Evolutionary conservation across 2,888 invertebrate species (phyloP).

Genomic region (Cosmorhoe ocellata): DNA sequence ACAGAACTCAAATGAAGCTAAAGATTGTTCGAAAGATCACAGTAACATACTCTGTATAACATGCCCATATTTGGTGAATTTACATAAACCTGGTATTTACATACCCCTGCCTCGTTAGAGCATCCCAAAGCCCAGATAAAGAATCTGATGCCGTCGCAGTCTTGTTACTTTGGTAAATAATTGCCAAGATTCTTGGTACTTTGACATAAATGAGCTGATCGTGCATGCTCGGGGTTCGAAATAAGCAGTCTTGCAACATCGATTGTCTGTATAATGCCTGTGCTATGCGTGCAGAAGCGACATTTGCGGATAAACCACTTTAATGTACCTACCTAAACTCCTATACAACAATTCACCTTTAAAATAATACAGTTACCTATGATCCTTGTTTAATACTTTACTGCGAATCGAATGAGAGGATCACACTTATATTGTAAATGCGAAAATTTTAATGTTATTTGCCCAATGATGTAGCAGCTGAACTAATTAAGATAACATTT

Average conservation of each 20-base stretch:
- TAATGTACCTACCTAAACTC: neutral
- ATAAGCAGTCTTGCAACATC: slow-evolving; percentile 30
- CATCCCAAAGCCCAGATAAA: slow-evolving; percentile 22
- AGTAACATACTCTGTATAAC: neutral
- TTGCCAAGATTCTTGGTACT: slow-evolving; percentile 48
- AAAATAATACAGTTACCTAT: neutral
- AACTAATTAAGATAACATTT: too few species aligned
- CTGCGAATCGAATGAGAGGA: too few species aligned
- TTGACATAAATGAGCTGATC: slow-evolving; percentile 51
- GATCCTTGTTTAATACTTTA: slow-evolving; percentile 8
- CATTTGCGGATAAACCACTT: slow-evolving; percentile 13
- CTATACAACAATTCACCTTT: slow-evolving; percentile 1
- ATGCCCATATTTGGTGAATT: slow-evolving; percentile 2
- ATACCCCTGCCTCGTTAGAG: neutral
- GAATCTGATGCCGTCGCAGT: slow-evolving; percentile 36
- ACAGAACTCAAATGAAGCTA: neutral
- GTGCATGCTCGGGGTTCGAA: slow-evolving; percentile 47
- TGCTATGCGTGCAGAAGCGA: slow-evolving; percentile 18
- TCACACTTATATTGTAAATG: too few species aligned
- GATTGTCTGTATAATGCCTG: slow-evolving; percentile 23
- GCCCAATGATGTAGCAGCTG: too few species aligned
- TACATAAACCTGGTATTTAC: slow-evolving; percentile 2
- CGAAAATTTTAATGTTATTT: too few species aligned
- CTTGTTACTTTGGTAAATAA: slow-evolving; percentile 28
- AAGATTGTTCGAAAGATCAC: neutral